phyloP scores from a whole-genome alignment of 23 tunicate species.

The Ciona savignyi region DNA sequence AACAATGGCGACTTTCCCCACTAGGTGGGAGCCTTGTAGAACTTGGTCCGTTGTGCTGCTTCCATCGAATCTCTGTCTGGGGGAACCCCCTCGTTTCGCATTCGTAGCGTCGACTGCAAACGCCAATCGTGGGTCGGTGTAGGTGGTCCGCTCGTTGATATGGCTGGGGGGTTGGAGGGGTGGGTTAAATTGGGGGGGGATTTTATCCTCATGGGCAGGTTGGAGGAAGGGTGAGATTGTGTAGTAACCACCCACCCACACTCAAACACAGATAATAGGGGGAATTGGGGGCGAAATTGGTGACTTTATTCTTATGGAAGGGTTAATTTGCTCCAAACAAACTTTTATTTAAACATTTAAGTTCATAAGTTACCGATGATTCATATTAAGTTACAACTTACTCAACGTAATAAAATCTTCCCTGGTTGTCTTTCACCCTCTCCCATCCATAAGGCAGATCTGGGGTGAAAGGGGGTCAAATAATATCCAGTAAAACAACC shows the following conservation, averaged over 20 bases:
- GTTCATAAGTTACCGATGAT: too few relatives aligned
- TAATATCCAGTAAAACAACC: background rate
- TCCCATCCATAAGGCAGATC: constrained; percentile 96
- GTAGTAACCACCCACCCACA: too few relatives aligned
- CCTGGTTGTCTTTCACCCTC: constrained; percentile 62
- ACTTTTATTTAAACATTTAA: too few relatives aligned
- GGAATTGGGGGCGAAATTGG: too few relatives aligned
- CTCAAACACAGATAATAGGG: too few relatives aligned
- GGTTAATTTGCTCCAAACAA: too few relatives aligned
- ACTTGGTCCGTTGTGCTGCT: constrained; percentile 76
- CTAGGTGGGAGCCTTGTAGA: constrained; percentile 55
- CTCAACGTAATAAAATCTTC: constrained; percentile 69
- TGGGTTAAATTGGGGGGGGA: too few relatives aligned
- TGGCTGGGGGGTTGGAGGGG: too few relatives aligned
- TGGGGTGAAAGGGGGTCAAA: background rate
- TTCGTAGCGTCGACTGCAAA: constrained; percentile 30
- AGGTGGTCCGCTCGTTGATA: constrained; percentile 73
- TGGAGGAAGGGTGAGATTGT: too few relatives aligned
- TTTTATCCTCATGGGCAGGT: too few relatives aligned
- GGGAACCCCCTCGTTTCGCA: background rate
- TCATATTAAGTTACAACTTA: too few relatives aligned
- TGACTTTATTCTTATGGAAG: too few relatives aligned
- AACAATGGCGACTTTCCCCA: constrained; percentile 62
- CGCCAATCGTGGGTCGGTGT: constrained; percentile 89
- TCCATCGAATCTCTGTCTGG: constrained; percentile 67